Evolutionary conservation across 2,888 invertebrate species (phyloP).

Genomic region (Nesidiocoris tenuis): DNA sequence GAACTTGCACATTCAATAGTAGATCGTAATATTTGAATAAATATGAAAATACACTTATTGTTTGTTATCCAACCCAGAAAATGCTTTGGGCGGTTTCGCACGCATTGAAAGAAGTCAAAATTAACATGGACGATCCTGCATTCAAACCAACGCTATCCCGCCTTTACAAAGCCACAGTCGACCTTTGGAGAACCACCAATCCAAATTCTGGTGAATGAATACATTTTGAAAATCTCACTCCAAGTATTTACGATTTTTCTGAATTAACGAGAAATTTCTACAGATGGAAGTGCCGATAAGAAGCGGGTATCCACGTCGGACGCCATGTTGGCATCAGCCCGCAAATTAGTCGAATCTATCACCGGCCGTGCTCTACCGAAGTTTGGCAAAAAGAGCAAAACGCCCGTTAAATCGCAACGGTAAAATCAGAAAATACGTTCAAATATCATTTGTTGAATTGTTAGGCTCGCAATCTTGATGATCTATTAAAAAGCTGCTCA

Average conservation of each 20-base stretch:
- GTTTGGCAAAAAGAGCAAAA: conserved; percentile 6
- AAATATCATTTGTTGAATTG: not conserved
- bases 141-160: conserved; percentile 15
- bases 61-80: too few species aligned
- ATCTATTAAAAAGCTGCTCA: too few species aligned
- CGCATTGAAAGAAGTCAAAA: conserved; percentile 32
- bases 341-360: conserved; percentile 16
- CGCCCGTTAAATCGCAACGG: not conserved
- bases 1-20: too few species aligned
- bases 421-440: not conserved
- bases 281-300: not conserved
- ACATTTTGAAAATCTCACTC: too few species aligned
- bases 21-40: too few species aligned
- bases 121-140: conserved; percentile 20
- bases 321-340: conserved; percentile 26
- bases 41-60: too few species aligned
- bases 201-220: not conserved
- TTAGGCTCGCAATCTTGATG: too few species aligned
- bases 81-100: conserved; percentile 36
- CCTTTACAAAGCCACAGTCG: conserved; percentile 27
- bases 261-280: too few species aligned
- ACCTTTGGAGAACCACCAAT: conserved; percentile 13
- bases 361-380: conserved; percentile 25
- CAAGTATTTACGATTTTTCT: too few species aligned
- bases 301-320: conserved; percentile 22